These are phyloP conservation scores for Rhamnusium bicolor DNA, from an alignment of 2,888 invertebrate genomes.

Conservation along the genomic window DNA sequence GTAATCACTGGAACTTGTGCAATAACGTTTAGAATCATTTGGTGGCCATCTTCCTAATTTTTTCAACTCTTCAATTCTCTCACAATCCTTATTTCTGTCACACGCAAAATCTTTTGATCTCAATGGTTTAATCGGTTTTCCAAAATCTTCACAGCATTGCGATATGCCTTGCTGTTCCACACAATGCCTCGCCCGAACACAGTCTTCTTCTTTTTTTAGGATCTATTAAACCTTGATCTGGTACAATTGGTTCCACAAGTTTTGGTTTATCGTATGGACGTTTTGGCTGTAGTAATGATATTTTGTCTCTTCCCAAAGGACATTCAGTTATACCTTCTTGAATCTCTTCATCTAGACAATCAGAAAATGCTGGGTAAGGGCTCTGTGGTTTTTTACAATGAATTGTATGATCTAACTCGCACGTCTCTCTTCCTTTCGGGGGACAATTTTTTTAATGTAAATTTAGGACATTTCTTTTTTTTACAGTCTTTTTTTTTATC, in stretches of 20 bases:
- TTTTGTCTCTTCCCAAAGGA: constrained; percentile 47
- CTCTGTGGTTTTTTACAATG: constrained; percentile 36
- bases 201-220: constrained; percentile 53
- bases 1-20: neutral
- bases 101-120: constrained; percentile 46
- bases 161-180: constrained; percentile 50
- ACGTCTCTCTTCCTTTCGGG: neutral
- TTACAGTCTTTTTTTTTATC: neutral
- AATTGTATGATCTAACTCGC: neutral
- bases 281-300: constrained; percentile 55
- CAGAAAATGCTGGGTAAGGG: constrained; percentile 55
- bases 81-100: constrained; percentile 43
- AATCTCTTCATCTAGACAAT: constrained; percentile 55
- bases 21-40: constrained; percentile 4
- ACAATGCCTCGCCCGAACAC: constrained; percentile 53
- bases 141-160: constrained; percentile 53
- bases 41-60: constrained; percentile 46
- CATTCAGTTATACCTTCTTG: constrained; percentile 54
- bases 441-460: constrained; percentile 37
- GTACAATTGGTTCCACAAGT: constrained; percentile 49
- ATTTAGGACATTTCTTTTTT: constrained; percentile 34
- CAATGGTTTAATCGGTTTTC: constrained; percentile 48
- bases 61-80: constrained; percentile 45
- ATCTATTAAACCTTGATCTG: constrained; percentile 52
- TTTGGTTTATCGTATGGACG: constrained; percentile 34